phyloP scores from a whole-genome alignment of 2,113 vertebrate species.

The Aptenodytes patagonicus region DNA sequence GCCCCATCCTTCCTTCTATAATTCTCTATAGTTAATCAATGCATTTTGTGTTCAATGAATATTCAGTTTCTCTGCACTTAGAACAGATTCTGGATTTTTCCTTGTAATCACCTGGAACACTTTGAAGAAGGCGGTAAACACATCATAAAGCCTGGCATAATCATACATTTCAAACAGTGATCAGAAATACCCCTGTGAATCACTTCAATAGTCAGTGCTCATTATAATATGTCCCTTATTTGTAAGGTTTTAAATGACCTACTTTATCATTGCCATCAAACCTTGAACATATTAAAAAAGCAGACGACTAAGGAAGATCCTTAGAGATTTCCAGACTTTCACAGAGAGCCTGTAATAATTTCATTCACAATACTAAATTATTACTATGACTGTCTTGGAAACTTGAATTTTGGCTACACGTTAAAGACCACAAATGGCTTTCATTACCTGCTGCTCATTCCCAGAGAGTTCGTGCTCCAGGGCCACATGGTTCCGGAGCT shows the following conservation, averaged over 20 bases:
- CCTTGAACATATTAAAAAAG: neutral
- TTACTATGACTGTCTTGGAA: neutral
- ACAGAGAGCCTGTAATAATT: neutral
- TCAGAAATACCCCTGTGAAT: neutral
- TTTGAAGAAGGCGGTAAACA: neutral
- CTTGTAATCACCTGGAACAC: neutral
- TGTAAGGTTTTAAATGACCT: neutral
- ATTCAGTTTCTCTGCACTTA: neutral
- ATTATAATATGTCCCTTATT: neutral
- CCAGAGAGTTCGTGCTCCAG: conserved; percentile 78
- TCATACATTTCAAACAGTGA: neutral
- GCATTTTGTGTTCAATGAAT: neutral
- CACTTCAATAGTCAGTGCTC: neutral
- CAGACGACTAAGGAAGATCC: neutral
- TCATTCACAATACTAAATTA: neutral
- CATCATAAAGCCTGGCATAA: neutral
- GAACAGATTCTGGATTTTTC: neutral
- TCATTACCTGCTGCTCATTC: conserved; percentile 79
- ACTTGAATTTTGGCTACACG: neutral
- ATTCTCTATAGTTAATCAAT: neutral
- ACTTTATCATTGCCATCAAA: neutral
- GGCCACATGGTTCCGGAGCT: conserved; percentile 81
- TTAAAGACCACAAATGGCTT: neutral
- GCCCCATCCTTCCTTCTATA: neutral
- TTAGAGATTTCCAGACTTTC: neutral